A percentile compares a stretch with the other conserved stretches of the same genome.
Conservation (phyloP, 2,113 vertebrate genomes). For the Rhodinocichla rosea region DNA sequence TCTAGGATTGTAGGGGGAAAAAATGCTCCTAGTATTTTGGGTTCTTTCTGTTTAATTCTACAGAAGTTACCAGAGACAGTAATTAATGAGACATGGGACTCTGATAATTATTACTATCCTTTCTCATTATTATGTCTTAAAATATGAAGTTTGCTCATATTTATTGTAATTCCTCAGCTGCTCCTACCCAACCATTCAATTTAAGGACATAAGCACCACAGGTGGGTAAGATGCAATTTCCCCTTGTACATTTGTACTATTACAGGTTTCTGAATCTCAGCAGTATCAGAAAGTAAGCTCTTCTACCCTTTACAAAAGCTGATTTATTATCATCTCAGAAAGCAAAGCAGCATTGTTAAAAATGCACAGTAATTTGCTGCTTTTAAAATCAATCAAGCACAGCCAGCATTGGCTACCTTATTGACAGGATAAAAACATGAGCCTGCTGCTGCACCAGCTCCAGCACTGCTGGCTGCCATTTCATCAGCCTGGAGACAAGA, state of each 20-base stretch:
- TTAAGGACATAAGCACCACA: not conserved
- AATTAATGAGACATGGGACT: not conserved
- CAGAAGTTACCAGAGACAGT: not conserved
- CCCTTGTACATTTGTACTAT: not conserved
- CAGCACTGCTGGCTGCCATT: not conserved
- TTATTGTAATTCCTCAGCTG: not conserved
- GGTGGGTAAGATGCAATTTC: not conserved
- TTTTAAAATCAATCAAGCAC: not conserved
- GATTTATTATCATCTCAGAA: not conserved
- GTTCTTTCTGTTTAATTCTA: not conserved
- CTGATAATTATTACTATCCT: not conserved
- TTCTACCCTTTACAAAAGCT: not conserved
- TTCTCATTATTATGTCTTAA: not conserved
- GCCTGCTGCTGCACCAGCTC: not conserved
- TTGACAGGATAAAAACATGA: not conserved
- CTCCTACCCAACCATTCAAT: not conserved
- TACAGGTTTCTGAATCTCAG: not conserved
- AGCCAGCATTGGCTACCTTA: not conserved
- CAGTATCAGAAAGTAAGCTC: not conserved
- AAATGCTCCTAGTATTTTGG: not conserved
- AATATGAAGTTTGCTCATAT: not conserved
- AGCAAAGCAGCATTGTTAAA: not conserved
- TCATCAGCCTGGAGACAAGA: not conserved
- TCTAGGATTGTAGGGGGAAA: not conserved
- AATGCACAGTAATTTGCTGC: constrained; percentile 12